These are phyloP conservation scores for Rhagophthalmus giganteus DNA, from an alignment of 2,888 invertebrate genomes.

Conservation along the genomic window DNA sequence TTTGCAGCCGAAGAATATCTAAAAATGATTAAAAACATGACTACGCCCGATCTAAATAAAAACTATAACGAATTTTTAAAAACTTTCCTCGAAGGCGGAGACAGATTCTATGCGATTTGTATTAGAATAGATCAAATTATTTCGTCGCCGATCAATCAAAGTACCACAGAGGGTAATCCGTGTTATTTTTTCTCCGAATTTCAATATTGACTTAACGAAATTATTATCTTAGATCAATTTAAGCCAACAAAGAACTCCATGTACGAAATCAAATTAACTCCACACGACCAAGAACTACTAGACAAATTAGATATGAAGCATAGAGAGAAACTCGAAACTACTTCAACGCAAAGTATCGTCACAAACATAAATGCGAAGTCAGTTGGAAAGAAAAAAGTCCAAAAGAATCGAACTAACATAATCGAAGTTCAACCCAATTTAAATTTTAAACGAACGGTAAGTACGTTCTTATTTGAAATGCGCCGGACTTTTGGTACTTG, in stretches of 20 bases:
- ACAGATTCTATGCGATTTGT: constrained; percentile 69
- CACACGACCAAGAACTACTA: constrained; percentile 57
- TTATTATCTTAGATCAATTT: too few relatives aligned
- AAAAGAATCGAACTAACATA: constrained; percentile 22
- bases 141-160: constrained; percentile 1
- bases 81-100: constrained; percentile 61
- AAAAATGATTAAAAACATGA: constrained; percentile 24
- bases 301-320: constrained; percentile 59
- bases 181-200: too few relatives aligned
- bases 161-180: background rate
- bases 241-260: too few relatives aligned
- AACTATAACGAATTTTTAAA: constrained; percentile 42
- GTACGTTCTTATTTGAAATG: too few relatives aligned
- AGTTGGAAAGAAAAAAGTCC: constrained; percentile 37
- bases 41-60: constrained; percentile 18
- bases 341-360: constrained; percentile 10
- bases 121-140: constrained; percentile 70
- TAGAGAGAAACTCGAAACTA: constrained; percentile 44
- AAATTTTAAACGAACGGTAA: constrained; percentile 48
- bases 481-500: too few relatives aligned
- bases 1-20: constrained; percentile 46
- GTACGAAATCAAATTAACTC: constrained; percentile 57
- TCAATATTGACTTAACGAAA: too few relatives aligned
- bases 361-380: constrained; percentile 34
- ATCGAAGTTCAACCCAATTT: constrained; percentile 42